A percentile compares a stretch with the other conserved stretches of the same genome.
phyloP scores from a whole-genome alignment of 2,797 vertebrate species.

The Erpetoichthys calabaricus region DNA sequence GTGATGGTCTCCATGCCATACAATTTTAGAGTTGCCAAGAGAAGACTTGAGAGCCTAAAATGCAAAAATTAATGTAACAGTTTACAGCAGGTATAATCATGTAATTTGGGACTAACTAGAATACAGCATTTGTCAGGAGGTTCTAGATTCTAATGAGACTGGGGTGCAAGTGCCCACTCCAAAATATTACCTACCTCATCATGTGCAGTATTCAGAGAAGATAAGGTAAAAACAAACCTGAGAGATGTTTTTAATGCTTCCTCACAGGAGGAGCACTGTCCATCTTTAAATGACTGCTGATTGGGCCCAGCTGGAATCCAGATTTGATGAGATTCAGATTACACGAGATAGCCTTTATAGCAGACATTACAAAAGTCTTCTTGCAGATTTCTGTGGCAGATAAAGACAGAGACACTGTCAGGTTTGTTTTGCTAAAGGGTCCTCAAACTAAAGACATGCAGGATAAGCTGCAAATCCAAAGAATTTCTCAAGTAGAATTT shows the following conservation, averaged over 20 bases:
- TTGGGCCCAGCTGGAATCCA: slow-evolving; percentile 15
- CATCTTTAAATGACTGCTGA: slow-evolving; percentile 14
- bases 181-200: slow-evolving; percentile 14
- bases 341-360: slow-evolving; percentile 8
- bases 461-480: background rate
- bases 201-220: slow-evolving; percentile 12
- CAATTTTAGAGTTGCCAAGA: slow-evolving; percentile 9
- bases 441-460: background rate
- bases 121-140: slow-evolving; percentile 10
- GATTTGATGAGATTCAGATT: slow-evolving; percentile 14
- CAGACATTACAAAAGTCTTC: slow-evolving; percentile 13
- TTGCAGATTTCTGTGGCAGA: slow-evolving; percentile 9
- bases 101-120: slow-evolving; percentile 10
- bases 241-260: slow-evolving; percentile 18
- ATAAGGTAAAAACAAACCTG: slow-evolving; percentile 13
- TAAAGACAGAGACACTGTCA: slow-evolving; percentile 12
- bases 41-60: slow-evolving; percentile 1
- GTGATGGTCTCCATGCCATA: slow-evolving; percentile 7
- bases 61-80: slow-evolving; percentile 2
- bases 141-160: background rate
- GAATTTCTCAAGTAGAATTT: slow-evolving; percentile 12
- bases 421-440: slow-evolving; percentile 14
- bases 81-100: slow-evolving; percentile 1
- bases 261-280: slow-evolving; percentile 8
- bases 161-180: background rate